A percentile compares a stretch with the other conserved stretches of the same genome.
These are phyloP conservation scores for Sinohyriopsis cumingii DNA, from an alignment of 2,888 invertebrate genomes.

Conservation along the genomic window DNA sequence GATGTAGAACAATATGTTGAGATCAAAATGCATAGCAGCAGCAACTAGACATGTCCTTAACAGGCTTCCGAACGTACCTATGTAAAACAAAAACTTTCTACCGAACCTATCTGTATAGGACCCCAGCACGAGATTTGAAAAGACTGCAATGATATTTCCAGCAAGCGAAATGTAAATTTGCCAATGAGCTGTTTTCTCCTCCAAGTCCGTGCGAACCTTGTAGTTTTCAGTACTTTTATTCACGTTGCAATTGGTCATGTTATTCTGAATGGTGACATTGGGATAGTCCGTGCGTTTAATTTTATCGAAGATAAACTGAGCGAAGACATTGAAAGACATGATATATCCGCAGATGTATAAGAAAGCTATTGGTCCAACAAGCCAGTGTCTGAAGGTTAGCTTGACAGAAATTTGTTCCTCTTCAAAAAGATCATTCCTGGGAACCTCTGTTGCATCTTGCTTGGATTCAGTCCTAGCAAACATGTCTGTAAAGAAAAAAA, in stretches of 20 bases:
- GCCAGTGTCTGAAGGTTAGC: slow-evolving; percentile 5
- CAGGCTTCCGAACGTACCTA: slow-evolving; percentile 26
- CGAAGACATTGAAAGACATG: slow-evolving; percentile 11
- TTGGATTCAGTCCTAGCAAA: too few relatives aligned
- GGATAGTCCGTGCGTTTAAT: slow-evolving; percentile 26
- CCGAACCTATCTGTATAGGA: slow-evolving; percentile 40
- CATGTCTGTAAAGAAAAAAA: too few relatives aligned
- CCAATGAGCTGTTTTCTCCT: slow-evolving; percentile 26
- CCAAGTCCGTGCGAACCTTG: slow-evolving; percentile 21
- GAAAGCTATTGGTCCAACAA: slow-evolving; percentile 32
- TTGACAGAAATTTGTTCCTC: too few relatives aligned
- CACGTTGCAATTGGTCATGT: slow-evolving; percentile 10
- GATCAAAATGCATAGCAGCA: slow-evolving; percentile 27
- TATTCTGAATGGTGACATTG: slow-evolving; percentile 9
- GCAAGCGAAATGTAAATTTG: slow-evolving; percentile 21
- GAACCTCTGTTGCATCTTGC: too few relatives aligned
- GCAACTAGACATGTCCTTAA: slow-evolving; percentile 13
- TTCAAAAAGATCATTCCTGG: too few relatives aligned
- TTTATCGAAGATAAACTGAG: slow-evolving; percentile 22
- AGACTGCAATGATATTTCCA: slow-evolving; percentile 29
- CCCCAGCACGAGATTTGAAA: slow-evolving; percentile 32
- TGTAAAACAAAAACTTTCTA: slow-evolving; percentile 33
- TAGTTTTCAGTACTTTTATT: slow-evolving; percentile 30
- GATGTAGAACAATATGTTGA: slow-evolving; percentile 20
- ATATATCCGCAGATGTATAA: slow-evolving; percentile 21